Evolutionary conservation across 2,888 invertebrate genomes (phyloP).

Genomic region (Phaedon cochleariae): DNA sequence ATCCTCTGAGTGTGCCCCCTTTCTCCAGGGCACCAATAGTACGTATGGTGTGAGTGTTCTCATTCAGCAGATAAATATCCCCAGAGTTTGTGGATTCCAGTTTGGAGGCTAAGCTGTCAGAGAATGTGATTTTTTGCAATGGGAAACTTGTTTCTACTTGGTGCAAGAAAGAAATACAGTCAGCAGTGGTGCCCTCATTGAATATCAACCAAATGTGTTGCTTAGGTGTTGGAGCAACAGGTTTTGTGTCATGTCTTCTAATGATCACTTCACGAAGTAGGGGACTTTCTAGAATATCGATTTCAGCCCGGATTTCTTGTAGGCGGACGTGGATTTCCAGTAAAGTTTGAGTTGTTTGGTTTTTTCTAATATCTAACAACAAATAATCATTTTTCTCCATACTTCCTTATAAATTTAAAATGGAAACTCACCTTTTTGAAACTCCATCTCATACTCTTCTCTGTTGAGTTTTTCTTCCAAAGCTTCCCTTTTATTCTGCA

Average conservation of each 20-base stretch:
- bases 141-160: constrained; percentile 59
- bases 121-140: constrained; percentile 60
- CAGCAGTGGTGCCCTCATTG: constrained; percentile 61
- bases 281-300: constrained; percentile 70
- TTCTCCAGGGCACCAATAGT: constrained; percentile 65
- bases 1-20: constrained; percentile 59
- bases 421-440: constrained; percentile 25
- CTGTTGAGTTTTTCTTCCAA: constrained; percentile 60
- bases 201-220: constrained; percentile 62
- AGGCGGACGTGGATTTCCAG: constrained; percentile 67
- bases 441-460: constrained; percentile 40
- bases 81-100: constrained; percentile 60
- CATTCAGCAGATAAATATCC: constrained; percentile 65
- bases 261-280: constrained; percentile 65
- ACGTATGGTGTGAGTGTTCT: constrained; percentile 64
- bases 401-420: neutral
- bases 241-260: constrained; percentile 43
- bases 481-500: constrained; percentile 62
- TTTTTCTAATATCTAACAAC: constrained; percentile 39
- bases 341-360: constrained; percentile 60
- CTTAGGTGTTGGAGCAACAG: constrained; percentile 25
- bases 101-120: constrained; percentile 57
- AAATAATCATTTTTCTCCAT: constrained; percentile 50
- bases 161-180: constrained; percentile 62
- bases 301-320: constrained; percentile 67